These are phyloP conservation scores for Parazoanthus atlanticus DNA, from an alignment of 92 coral and sea anemone species.

Conservation along the genomic window DNA sequence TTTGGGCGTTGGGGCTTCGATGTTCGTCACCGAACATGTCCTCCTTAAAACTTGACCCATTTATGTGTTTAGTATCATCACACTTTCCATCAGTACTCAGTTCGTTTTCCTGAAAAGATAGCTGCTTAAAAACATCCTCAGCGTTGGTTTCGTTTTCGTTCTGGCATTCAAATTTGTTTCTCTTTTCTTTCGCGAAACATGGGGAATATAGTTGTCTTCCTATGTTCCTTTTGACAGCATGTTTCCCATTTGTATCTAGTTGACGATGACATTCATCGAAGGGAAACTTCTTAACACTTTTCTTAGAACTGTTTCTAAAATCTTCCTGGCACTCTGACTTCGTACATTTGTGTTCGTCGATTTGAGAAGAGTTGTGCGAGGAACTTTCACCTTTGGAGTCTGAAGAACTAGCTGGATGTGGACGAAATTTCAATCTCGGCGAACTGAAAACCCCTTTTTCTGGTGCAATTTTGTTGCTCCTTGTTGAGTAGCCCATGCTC, in stretches of 20 bases:
- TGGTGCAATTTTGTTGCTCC: slow-evolving; percentile 3
- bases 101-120: neutral
- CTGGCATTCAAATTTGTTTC: neutral
- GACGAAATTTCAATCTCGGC: neutral
- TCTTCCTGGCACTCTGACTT: neutral
- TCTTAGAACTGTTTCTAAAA: neutral
- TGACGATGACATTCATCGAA: neutral
- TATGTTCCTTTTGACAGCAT: neutral
- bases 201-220: neutral
- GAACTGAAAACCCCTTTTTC: neutral
- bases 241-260: neutral
- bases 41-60: neutral
- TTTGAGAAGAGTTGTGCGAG: neutral
- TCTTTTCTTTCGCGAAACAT: neutral
- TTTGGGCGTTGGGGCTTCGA: neutral
- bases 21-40: too few relatives aligned
- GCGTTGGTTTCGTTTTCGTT: neutral
- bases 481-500: neutral
- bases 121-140: neutral
- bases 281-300: neutral
- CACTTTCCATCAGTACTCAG: neutral
- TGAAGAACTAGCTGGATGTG: neutral
- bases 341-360: neutral
- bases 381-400: neutral
- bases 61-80: neutral